Percentiles rank a stretch among this genome's conserved stretches.
phyloP scores from a whole-genome alignment of 2,888 invertebrate species.

The Scelioninae gen. 1 region DNA sequence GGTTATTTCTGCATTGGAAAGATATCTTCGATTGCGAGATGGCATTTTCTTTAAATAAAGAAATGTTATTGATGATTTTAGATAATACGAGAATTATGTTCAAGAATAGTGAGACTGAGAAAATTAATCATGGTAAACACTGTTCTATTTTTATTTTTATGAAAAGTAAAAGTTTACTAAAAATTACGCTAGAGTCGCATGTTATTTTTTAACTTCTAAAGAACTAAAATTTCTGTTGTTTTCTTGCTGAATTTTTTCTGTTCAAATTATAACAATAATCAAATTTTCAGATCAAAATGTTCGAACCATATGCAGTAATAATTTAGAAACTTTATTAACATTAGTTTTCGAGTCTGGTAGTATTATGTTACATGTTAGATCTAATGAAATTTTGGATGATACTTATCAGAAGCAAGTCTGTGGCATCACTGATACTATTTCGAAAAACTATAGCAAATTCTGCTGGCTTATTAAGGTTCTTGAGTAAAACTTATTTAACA shows the following conservation, averaged over 20 bases:
- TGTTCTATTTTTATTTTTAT: too few relatives aligned
- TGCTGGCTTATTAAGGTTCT: conserved; percentile 45
- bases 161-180: too few relatives aligned
- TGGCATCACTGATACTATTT: conserved; percentile 31
- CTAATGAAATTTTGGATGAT: conserved; percentile 19
- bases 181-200: too few relatives aligned
- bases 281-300: neutral
- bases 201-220: too few relatives aligned
- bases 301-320: neutral
- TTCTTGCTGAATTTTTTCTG: too few relatives aligned
- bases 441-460: conserved; percentile 25
- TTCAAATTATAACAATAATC: neutral
- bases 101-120: too few relatives aligned
- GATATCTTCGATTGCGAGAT: conserved; percentile 57
- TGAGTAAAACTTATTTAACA: neutral
- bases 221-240: too few relatives aligned
- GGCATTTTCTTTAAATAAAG: conserved; percentile 59
- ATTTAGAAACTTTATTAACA: conserved; percentile 7
- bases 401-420: conserved; percentile 10
- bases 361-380: conserved; percentile 61
- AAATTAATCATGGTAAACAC: neutral
- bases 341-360: conserved; percentile 66
- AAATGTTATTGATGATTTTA: conserved; percentile 41
- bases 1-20: conserved; percentile 68
- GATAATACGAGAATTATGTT: neutral